phyloP scores from a whole-genome alignment of 2,797 vertebrate genomes.

The Arctocebus calabarensis region DNA sequence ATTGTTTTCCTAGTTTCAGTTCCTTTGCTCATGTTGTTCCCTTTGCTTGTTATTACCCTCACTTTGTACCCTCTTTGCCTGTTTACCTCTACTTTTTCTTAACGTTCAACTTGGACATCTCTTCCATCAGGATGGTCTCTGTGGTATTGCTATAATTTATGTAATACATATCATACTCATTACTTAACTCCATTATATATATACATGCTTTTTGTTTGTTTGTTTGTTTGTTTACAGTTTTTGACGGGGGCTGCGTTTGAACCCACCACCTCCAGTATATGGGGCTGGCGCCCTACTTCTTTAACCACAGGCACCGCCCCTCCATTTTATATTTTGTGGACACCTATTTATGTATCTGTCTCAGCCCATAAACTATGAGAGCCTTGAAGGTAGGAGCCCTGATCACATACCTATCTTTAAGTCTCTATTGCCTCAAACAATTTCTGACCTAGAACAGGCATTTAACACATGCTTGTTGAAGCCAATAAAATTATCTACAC shows the following conservation, averaged over 20 bases:
- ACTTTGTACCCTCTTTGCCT: not conserved
- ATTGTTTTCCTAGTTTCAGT: not conserved
- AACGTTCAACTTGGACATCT: not conserved
- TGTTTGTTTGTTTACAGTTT: no score
- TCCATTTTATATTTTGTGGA: not conserved
- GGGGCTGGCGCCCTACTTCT: no score
- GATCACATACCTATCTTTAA: not conserved
- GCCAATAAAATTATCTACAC: slow-evolving; percentile 45
- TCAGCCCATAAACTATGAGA: not conserved
- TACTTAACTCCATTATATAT: no score
- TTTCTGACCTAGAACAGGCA: not conserved
- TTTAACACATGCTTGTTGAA: not conserved
- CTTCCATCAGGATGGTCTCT: not conserved
- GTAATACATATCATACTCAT: not conserved
- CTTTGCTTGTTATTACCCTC: not conserved
- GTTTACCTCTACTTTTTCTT: not conserved
- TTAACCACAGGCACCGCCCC: no score
- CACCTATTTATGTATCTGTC: not conserved
- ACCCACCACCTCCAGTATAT: no score
- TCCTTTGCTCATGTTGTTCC: not conserved
- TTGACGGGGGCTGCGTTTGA: no score
- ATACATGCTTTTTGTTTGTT: no score
- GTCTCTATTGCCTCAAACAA: not conserved
- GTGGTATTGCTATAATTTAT: not conserved
- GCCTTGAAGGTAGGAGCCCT: not conserved